Percentiles rank a stretch among this genome's conserved stretches.
These are phyloP conservation scores for Trissolcus brochymenae DNA, from an alignment of 2,888 invertebrate genomes.

Conservation along the genomic window DNA sequence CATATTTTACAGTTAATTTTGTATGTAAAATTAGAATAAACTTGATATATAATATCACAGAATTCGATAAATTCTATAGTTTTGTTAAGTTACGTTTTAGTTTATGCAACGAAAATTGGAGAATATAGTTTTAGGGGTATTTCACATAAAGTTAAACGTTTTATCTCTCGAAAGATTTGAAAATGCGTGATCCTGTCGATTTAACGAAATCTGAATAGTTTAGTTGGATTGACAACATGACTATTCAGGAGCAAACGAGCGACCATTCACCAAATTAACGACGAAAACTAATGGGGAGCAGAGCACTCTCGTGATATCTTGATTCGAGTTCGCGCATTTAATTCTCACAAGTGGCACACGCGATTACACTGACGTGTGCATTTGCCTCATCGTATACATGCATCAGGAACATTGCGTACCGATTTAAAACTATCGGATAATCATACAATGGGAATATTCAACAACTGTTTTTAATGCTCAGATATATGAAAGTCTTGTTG, in stretches of 20 bases:
- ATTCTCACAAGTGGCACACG: slow-evolving; percentile 44
- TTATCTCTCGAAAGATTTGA: background rate
- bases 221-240: slow-evolving; percentile 6
- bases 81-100: too few relatives aligned
- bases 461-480: slow-evolving; percentile 28
- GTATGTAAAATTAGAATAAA: too few relatives aligned
- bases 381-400: slow-evolving; percentile 42
- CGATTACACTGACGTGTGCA: slow-evolving; percentile 32
- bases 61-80: too few relatives aligned
- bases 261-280: slow-evolving; percentile 13
- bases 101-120: too few relatives aligned
- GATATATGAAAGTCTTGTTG: background rate
- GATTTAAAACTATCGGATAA: slow-evolving; percentile 62
- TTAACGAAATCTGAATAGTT: slow-evolving; percentile 1
- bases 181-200: background rate
- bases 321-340: slow-evolving; percentile 44
- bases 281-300: slow-evolving; percentile 27
- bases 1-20: too few relatives aligned
- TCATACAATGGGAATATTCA: slow-evolving; percentile 68
- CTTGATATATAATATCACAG: too few relatives aligned
- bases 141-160: background rate
- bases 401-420: slow-evolving; percentile 30
- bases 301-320: slow-evolving; percentile 27
- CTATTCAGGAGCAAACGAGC: slow-evolving; percentile 4
- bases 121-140: background rate